Percentiles rank a stretch among this genome's conserved stretches.
Conservation (phyloP, 2,888 invertebrate genomes). For the Diplazon laetatorius region DNA sequence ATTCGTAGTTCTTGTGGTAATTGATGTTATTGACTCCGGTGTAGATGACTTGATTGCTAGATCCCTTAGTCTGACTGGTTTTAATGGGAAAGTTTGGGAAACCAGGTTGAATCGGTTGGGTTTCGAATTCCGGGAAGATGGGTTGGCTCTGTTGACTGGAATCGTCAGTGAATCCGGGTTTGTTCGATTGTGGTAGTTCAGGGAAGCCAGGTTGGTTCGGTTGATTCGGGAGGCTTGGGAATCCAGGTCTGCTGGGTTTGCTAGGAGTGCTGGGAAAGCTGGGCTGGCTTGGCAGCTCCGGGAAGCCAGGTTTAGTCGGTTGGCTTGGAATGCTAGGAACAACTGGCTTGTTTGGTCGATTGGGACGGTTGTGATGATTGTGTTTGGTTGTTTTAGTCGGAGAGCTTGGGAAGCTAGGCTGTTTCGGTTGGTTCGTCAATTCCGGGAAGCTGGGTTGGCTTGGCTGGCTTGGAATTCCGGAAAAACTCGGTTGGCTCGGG, state of each 20-base stretch:
- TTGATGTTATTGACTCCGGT: background rate
- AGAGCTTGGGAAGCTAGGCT: slow-evolving; percentile 5
- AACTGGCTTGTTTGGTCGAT: background rate
- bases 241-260: background rate
- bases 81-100: slow-evolving; percentile 29
- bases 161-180: background rate
- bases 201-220: too few species aligned
- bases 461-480: background rate
- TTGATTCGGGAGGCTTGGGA: too few species aligned
- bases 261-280: background rate
- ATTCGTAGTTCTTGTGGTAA: slow-evolving; percentile 57
- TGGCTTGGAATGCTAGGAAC: background rate
- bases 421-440: background rate
- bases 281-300: too few species aligned
- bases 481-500: background rate
- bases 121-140: slow-evolving; percentile 11
- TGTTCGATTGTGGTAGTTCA: too few species aligned
- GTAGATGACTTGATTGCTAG: slow-evolving; percentile 50
- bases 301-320: background rate
- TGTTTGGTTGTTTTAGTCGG: slow-evolving; percentile 1
- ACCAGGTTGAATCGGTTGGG: slow-evolving; percentile 38
- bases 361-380: background rate
- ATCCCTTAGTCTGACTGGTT: too few species aligned
- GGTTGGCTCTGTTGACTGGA: background rate
- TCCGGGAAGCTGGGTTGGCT: background rate